Evolutionary conservation across 1,140 invertebrate genomes (phyloP).

Genomic region (Drosophila carrolli): DNA sequence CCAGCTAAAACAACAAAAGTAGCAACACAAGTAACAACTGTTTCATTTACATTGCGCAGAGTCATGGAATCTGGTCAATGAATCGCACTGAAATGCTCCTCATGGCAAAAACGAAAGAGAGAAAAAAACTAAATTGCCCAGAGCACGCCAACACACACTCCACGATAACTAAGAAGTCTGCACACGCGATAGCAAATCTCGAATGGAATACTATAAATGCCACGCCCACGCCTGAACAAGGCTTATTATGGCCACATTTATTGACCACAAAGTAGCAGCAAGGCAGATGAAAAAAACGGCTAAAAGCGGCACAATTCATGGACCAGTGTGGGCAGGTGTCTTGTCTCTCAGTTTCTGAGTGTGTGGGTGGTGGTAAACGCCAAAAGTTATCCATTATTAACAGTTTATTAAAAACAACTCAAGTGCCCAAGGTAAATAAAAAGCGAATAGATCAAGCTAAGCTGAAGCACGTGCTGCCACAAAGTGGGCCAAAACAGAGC

Average conservation of each 20-base stretch:
- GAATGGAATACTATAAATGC: constrained; percentile 22
- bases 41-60: constrained; percentile 68
- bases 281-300: constrained; percentile 5
- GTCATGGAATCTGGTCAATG: constrained; percentile 78
- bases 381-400: constrained; percentile 67
- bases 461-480: constrained; percentile 55
- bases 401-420: constrained; percentile 56
- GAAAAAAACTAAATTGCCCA: constrained; percentile 42
- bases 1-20: constrained; percentile 33
- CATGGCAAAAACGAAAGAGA: constrained; percentile 2
- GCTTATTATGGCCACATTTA: constrained; percentile 51
- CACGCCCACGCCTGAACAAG: constrained; percentile 42
- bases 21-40: constrained; percentile 20
- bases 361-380: constrained; percentile 32
- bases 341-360: constrained; percentile 6
- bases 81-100: constrained; percentile 59
- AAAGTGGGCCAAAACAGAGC: constrained; percentile 17
- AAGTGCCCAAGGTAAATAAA: constrained; percentile 41
- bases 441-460: constrained; percentile 42
- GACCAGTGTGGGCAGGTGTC: constrained; percentile 48
- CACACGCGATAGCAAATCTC: constrained; percentile 45
- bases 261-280: constrained; percentile 36
- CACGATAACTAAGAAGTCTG: constrained; percentile 22
- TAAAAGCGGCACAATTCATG: constrained; percentile 11
- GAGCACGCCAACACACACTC: constrained; percentile 50